Evolutionary conservation across 2,888 invertebrate genomes (phyloP).

Genomic region (Plebejus melissa): DNA sequence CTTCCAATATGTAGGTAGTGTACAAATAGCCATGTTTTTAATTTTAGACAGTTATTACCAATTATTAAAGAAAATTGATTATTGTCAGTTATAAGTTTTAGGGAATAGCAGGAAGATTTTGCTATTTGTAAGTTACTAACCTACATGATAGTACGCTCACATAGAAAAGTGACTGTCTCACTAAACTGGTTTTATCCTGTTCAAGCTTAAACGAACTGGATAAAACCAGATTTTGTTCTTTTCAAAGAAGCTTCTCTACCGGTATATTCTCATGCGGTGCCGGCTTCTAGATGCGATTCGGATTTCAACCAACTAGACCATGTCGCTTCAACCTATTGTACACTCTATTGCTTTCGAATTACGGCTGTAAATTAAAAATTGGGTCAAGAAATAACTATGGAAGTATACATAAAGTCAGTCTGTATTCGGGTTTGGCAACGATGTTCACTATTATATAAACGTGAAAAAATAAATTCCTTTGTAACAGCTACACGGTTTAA

Average conservation of each 20-base stretch:
- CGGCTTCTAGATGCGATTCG: conserved; percentile 2
- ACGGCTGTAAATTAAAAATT: conserved; percentile 43
- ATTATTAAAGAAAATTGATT: not conserved
- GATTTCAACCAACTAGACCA: conserved; percentile 22
- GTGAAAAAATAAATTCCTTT: conserved; percentile 32
- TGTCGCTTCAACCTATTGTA: conserved; percentile 21
- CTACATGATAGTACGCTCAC: not conserved
- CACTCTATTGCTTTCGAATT: conserved; percentile 25
- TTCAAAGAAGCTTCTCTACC: not conserved
- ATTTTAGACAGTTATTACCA: not conserved
- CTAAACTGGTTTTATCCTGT: not conserved
- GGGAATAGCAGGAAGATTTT: not conserved
- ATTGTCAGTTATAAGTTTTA: not conserved
- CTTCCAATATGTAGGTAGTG: not conserved
- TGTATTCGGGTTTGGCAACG: conserved; percentile 73
- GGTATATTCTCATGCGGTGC: not conserved
- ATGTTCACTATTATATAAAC: conserved; percentile 54
- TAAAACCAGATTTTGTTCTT: not conserved
- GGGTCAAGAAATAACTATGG: conserved; percentile 54
- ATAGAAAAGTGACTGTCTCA: not conserved
- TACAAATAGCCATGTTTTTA: not conserved
- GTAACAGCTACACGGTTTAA: conserved; percentile 19
- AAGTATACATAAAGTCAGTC: conserved; percentile 74
- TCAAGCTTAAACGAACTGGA: not conserved
- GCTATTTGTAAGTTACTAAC: not conserved